Percentiles rank a stretch among this genome's conserved stretches.
Conservation (phyloP, 2,797 vertebrate genomes). For the Antrozous pallidus region DNA sequence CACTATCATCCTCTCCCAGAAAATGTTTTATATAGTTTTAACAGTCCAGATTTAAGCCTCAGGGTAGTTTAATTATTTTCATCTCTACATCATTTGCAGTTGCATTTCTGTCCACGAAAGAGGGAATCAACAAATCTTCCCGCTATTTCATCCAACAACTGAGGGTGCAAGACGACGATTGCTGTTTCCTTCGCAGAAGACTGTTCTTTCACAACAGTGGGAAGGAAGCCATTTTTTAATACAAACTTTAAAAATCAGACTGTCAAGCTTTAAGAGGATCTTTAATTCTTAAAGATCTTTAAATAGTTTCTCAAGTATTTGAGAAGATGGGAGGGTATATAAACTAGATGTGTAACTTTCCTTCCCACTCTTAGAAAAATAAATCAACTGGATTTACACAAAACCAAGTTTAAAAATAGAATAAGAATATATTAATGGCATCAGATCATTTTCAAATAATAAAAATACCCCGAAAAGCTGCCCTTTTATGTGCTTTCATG, state of each 20-base stretch:
- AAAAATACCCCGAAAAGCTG: neutral
- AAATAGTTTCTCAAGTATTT: neutral
- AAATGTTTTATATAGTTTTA: neutral
- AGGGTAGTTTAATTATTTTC: neutral
- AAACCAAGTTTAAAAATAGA: neutral
- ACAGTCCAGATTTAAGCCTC: neutral
- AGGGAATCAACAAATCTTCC: neutral
- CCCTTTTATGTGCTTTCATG: neutral
- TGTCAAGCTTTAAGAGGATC: neutral
- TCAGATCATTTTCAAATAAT: conserved; percentile 9
- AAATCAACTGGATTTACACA: neutral
- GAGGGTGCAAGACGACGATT: neutral
- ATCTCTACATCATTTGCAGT: neutral
- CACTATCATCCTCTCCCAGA: neutral
- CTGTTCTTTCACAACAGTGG: neutral
- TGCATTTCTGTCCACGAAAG: neutral
- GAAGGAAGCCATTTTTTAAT: neutral
- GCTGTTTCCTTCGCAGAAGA: neutral
- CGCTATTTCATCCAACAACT: neutral
- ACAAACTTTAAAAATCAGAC: neutral
- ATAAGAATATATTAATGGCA: neutral
- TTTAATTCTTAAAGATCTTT: neutral
- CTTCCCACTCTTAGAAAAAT: neutral
- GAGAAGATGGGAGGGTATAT: neutral
- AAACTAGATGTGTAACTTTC: neutral